Evolutionary conservation across 2,113 vertebrate species (phyloP).

Genomic region (Podocnemis expansa): DNA sequence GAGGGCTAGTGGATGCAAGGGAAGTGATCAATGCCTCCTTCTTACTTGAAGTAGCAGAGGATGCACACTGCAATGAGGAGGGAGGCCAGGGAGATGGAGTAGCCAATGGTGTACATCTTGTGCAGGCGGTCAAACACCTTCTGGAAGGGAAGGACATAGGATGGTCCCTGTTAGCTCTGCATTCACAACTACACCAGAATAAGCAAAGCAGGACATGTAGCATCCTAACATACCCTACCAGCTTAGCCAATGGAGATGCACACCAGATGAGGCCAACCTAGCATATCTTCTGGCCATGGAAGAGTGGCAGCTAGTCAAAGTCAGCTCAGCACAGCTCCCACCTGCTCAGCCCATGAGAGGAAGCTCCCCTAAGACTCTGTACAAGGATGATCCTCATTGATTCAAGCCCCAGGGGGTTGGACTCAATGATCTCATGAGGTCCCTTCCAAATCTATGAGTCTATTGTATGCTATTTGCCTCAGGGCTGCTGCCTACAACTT

Average conservation of each 20-base stretch:
- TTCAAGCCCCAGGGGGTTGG: too few species aligned
- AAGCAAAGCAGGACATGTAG: background rate
- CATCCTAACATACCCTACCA: background rate
- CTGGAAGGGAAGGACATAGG: constrained; percentile 62
- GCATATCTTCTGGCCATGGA: background rate
- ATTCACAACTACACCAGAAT: background rate
- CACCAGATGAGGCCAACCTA: background rate
- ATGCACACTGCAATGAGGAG: constrained; percentile 86
- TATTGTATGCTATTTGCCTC: too few species aligned
- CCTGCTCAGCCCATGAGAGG: background rate
- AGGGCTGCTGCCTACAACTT: background rate
- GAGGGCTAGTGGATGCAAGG: background rate
- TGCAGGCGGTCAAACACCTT: constrained; percentile 90
- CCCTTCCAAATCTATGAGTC: too few species aligned
- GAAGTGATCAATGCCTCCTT: background rate
- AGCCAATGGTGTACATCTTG: constrained; percentile 90
- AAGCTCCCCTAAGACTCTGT: too few species aligned
- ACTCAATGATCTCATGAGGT: too few species aligned
- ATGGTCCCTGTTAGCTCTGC: background rate
- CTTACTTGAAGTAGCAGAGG: constrained; percentile 93
- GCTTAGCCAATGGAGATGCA: background rate
- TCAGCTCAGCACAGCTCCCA: background rate
- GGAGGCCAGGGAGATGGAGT: constrained; percentile 88
- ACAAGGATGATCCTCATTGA: background rate
- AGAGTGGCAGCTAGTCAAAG: background rate